Evolutionary conservation across 2,797 vertebrate species (phyloP), one percentile per base, ranked within the genome.

Genomic region (Sarcoramphus papa): DNA sequence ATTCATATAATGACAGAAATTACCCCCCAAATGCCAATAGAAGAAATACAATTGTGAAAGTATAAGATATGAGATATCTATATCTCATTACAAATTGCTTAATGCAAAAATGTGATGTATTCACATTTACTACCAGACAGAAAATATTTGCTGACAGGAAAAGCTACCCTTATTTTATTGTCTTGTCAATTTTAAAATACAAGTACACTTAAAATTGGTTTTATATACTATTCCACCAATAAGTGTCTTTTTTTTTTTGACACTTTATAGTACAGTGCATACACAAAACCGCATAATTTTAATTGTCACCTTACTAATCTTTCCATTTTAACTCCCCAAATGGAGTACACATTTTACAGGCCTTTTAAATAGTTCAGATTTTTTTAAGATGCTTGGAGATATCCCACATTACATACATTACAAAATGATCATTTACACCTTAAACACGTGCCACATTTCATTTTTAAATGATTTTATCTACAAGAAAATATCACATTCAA

Each of bases 301-400:
- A 95, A 91, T 88, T 96, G 95, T 94, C 95, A 97, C 90, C 92
- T 92, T 93, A 96, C 97, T 94, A 96, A 97, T 97, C 85, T 94
- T 78, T 68, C 64, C 9, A 48, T 40, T n/a, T 64, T 89, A 76
- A 14, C 18, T 47, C 8, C 37, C 40, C 50, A 56, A 70, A 80
- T 6, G 16, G 41, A 81, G 8, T 9, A 41, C 10, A 31, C 5
- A 8, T 80, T 57, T 69, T 19, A 62, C 2, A 12, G 10, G 14
- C 4, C 12, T 21, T 81, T 54, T 73, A 54, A 62, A 54, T 7
- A 47, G 3, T 51, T 75, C 6, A 24, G 7, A 10, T 69, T 30
- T 48, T 80, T 76, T 76, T 2, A 6, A 75, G 14, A 48, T 28
- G 8, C 37, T 86, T 48, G 22, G 19, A 47, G 13, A 57, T 62